phyloP scores from a whole-genome alignment of 1,140 invertebrate species.

The Drosophila quadrilineata region DNA sequence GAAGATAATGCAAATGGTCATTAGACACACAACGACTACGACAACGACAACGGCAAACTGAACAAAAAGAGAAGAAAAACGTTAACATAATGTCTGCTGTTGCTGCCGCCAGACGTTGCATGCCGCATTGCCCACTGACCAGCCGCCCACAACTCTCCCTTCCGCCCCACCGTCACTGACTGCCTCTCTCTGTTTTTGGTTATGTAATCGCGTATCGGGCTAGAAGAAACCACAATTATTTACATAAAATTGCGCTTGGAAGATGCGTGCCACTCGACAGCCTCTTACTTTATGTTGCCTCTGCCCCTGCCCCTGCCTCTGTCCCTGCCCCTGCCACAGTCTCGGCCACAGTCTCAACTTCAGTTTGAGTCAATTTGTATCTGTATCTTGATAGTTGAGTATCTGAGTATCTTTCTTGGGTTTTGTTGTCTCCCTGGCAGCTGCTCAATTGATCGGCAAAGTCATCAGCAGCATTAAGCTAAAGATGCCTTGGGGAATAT shows the following conservation, averaged over 20 bases:
- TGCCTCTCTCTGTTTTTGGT: conserved; percentile 28
- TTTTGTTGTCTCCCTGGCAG: conserved; percentile 19
- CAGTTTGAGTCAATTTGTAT: conserved; percentile 25
- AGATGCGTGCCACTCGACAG: conserved; percentile 57
- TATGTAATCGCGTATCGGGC: conserved; percentile 50
- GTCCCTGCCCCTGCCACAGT: too few relatives aligned
- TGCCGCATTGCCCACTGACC: conserved; percentile 16
- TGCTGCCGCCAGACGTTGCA: too few relatives aligned
- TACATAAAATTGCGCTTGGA: conserved; percentile 57
- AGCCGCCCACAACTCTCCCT: background rate
- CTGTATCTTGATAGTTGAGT: conserved; percentile 25
- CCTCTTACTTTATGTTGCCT: conserved; percentile 62
- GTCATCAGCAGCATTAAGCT: background rate
- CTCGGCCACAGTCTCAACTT: too few relatives aligned
- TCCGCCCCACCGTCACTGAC: background rate
- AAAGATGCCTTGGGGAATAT: background rate
- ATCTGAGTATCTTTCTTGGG: background rate
- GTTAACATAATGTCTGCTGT: background rate
- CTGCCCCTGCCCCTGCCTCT: too few relatives aligned
- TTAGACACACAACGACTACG: conserved; percentile 55
- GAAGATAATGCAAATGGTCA: conserved; percentile 73
- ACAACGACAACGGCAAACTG: too few relatives aligned
- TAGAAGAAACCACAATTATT: conserved; percentile 76
- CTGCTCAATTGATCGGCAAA: conserved; percentile 32
- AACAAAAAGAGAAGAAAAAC: conserved; percentile 3